These are phyloP conservation scores for Paramisgurnus dabryanus DNA, from an alignment of 2,113 vertebrate species.

Conservation along the genomic window DNA sequence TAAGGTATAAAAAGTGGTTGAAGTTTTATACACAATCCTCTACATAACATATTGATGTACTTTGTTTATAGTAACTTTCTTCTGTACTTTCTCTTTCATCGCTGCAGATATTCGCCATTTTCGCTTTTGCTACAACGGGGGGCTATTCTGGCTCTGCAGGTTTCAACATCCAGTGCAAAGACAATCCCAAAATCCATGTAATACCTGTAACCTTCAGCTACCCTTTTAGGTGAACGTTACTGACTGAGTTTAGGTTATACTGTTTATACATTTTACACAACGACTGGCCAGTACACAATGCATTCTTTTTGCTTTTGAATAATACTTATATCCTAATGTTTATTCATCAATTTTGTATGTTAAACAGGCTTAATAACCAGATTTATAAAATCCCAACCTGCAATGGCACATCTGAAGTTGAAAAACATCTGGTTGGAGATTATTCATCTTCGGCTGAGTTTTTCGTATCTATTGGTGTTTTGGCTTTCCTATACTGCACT, in stretches of 20 bases:
- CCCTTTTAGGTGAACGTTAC: constrained; percentile 86
- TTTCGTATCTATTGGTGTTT: constrained; percentile 88
- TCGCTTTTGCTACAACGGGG: constrained; percentile 89
- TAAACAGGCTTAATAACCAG: constrained; percentile 76
- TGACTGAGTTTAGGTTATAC: background rate
- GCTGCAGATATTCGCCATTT: constrained; percentile 88
- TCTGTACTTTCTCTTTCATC: constrained; percentile 8
- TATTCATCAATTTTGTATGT: constrained; percentile 10
- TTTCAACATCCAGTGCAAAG: constrained; percentile 75
- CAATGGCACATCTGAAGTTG: background rate
- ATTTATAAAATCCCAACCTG: constrained; percentile 79
- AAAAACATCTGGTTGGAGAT: constrained; percentile 78
- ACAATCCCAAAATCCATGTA: constrained; percentile 23
- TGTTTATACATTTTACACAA: background rate
- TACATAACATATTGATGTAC: no score
- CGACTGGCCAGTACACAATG: background rate
- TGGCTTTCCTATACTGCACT: constrained; percentile 89
- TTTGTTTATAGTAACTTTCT: constrained; percentile 27
- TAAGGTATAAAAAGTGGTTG: no score
- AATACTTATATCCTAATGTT: background rate
- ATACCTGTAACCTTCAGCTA: constrained; percentile 81
- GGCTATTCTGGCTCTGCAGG: constrained; percentile 84
- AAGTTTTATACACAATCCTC: no score
- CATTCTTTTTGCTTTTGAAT: background rate
- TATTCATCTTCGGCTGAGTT: constrained; percentile 87